A percentile compares a stretch with the other conserved stretches of the same genome.
These are phyloP conservation scores for Rhagonycha fulva DNA, from an alignment of 2,888 invertebrate species.

Conservation along the genomic window DNA sequence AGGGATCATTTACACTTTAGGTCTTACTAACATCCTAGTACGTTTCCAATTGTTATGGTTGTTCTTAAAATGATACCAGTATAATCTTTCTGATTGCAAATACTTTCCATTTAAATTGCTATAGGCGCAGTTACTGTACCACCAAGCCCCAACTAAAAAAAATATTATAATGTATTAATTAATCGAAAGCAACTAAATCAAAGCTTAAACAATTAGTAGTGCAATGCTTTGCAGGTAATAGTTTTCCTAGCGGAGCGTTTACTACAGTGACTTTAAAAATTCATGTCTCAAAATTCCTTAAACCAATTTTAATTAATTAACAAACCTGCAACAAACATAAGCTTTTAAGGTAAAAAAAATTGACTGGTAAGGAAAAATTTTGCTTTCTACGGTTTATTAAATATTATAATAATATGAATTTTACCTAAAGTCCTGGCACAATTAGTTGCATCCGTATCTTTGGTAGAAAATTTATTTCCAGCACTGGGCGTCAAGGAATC, in stretches of 20 bases:
- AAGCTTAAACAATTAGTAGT: too few species aligned
- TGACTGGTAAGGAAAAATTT: too few species aligned
- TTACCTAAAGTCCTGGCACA: constrained; percentile 67
- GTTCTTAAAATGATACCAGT: constrained; percentile 72
- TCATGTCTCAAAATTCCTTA: too few species aligned
- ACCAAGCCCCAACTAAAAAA: constrained; percentile 66
- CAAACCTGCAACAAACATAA: too few species aligned
- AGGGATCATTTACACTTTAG: constrained; percentile 45
- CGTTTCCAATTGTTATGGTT: constrained; percentile 64
- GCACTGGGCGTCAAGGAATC: constrained; percentile 74
- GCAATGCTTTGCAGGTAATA: background rate
- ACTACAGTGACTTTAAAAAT: too few species aligned
- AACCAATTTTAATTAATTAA: too few species aligned
- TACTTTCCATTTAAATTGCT: constrained; percentile 72
- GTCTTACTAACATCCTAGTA: constrained; percentile 70
- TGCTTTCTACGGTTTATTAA: background rate
- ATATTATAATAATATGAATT: background rate
- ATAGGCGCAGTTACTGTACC: too few species aligned
- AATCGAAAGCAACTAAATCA: too few species aligned
- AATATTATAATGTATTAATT: background rate
- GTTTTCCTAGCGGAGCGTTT: background rate
- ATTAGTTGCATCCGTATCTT: constrained; percentile 60
- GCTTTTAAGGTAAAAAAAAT: too few species aligned
- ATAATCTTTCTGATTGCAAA: constrained; percentile 62
- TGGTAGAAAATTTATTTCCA: constrained; percentile 72